Evolutionary conservation across 2,113 vertebrate species (phyloP).

Genomic region (Syngnathus floridae): DNA sequence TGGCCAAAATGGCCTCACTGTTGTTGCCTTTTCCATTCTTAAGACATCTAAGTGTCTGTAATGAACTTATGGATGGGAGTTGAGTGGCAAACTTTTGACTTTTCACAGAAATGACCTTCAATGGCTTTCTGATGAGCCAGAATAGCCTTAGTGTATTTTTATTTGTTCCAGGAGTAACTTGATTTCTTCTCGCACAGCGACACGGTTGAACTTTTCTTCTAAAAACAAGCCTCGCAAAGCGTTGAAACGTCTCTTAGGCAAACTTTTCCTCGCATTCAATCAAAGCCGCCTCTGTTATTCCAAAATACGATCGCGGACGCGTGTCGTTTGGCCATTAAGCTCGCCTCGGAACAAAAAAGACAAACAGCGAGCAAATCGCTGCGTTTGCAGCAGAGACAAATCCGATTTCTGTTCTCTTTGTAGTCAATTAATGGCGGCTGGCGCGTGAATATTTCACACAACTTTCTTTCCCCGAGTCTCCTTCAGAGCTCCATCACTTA

Average conservation of each 20-base stretch:
- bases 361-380: constrained; percentile 49
- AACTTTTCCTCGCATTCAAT: constrained; percentile 19
- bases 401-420: constrained; percentile 50
- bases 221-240: not conserved
- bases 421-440: constrained; percentile 53
- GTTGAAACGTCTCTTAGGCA: not conserved
- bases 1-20: not conserved
- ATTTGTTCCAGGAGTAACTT: constrained; percentile 17
- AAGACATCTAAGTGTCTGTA: too few species aligned
- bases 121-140: not conserved
- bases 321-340: constrained; percentile 49
- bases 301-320: constrained; percentile 10
- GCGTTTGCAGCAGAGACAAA: constrained; percentile 45
- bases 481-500: constrained; percentile 28
- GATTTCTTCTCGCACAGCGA: constrained; percentile 10
- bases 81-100: too few species aligned
- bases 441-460: constrained; percentile 23
- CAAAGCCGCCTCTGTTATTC: constrained; percentile 47
- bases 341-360: constrained; percentile 35
- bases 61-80: too few species aligned
- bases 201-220: constrained; percentile 2
- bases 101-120: not conserved
- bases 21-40: not conserved
- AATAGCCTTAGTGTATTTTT: not conserved
- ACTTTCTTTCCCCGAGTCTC: constrained; percentile 28